Evolutionary conservation across 2,888 invertebrate genomes (phyloP).

Genomic region (Phyto melanocephala): DNA sequence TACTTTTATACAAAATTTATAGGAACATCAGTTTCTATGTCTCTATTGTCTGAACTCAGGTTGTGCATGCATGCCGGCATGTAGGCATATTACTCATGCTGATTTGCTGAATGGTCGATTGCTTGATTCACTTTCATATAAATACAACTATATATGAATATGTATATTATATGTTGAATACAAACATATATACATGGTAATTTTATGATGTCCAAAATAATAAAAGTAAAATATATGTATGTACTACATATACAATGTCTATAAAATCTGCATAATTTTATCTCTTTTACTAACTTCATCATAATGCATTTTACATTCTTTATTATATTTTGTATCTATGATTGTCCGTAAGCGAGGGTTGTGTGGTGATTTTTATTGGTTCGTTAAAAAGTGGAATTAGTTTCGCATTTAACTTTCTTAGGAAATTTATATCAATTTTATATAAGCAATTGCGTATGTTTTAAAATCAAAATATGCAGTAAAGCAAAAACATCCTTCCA

Average conservation of each 20-base stretch:
- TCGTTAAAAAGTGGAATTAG: no score
- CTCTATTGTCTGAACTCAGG: constrained; percentile 3
- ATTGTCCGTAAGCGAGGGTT: not conserved
- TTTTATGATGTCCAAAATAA: constrained; percentile 22
- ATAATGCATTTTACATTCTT: constrained; percentile 5
- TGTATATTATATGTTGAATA: no score
- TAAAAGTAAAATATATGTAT: not conserved
- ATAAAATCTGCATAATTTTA: constrained; percentile 8
- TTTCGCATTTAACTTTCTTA: no score
- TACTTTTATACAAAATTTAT: constrained; percentile 1
- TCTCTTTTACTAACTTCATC: not conserved
- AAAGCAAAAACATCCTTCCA: no score
- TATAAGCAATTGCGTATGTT: no score
- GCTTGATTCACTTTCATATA: not conserved
- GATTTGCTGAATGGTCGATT: not conserved
- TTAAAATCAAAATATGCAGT: no score
- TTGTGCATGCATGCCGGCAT: constrained; percentile 14
- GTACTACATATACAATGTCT: not conserved
- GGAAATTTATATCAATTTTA: no score
- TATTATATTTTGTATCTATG: not conserved
- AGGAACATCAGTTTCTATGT: constrained; percentile 26
- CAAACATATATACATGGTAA: no score
- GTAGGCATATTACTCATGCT: not conserved
- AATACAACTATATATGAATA: not conserved
- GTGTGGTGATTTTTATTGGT: not conserved